Percentiles rank a stretch among this genome's conserved stretches.
Conservation (phyloP, 1,140 invertebrate genomes). For the Phortica variegata region DNA sequence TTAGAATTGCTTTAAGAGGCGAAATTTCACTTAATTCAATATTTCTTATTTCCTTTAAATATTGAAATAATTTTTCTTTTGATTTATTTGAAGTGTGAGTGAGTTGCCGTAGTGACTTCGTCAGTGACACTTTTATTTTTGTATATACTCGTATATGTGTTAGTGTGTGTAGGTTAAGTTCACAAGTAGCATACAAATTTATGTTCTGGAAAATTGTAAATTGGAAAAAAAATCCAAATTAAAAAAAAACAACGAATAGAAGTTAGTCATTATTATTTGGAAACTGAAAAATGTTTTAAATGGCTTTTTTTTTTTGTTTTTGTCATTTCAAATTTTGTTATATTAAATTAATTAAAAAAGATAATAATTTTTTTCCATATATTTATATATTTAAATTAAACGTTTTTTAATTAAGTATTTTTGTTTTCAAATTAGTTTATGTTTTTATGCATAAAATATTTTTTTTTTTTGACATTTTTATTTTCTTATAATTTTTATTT, state of each 20-base stretch:
- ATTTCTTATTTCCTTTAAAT: slow-evolving; percentile 22
- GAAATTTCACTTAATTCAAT: slow-evolving; percentile 40
- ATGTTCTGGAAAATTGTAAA: slow-evolving; percentile 6
- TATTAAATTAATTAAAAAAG: slow-evolving; percentile 23
- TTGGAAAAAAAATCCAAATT: slow-evolving; percentile 4
- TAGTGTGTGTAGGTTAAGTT: neutral
- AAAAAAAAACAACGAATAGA: slow-evolving; percentile 20
- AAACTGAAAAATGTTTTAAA: slow-evolving; percentile 10
- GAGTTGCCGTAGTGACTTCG: slow-evolving; percentile 3
- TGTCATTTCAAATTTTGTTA: slow-evolving; percentile 12
- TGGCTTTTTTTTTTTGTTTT: slow-evolving; percentile 6
- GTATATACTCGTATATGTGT: slow-evolving; percentile 3
- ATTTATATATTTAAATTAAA: slow-evolving; percentile 1
- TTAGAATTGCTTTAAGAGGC: slow-evolving; percentile 56
- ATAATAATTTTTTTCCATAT: slow-evolving; percentile 14
- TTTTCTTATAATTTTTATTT: no score
- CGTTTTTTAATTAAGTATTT: neutral
- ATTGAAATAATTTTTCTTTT: slow-evolving; percentile 20
- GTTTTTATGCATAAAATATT: no score
- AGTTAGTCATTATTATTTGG: slow-evolving; percentile 14
- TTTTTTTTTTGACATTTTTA: no score
- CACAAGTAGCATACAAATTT: slow-evolving; percentile 16
- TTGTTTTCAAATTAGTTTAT: neutral
- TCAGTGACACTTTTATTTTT: slow-evolving; percentile 16
- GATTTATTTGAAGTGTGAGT: slow-evolving; percentile 9